Evolutionary conservation across 2,888 invertebrate species (phyloP).

Genomic region (Deroplatys truncata): DNA sequence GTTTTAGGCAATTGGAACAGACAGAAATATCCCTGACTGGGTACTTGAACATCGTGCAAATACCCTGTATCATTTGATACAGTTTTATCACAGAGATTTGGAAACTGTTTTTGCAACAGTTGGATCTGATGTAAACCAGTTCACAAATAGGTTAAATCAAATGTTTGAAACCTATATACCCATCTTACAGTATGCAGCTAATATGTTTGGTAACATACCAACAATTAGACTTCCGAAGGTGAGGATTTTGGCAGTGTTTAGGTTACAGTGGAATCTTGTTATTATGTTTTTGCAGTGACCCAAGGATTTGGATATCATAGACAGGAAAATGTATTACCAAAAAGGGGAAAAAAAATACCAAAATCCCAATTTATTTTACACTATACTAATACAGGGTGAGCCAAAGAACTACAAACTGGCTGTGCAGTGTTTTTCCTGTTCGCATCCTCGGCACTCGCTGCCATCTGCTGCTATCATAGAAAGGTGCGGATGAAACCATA

Average conservation of each 20-base stretch:
- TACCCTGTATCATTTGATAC: slow-evolving; percentile 69
- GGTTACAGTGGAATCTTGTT: neutral
- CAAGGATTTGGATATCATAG: too few relatives aligned
- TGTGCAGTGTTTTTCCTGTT: too few relatives aligned
- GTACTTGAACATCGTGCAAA: slow-evolving; percentile 73
- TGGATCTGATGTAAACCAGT: slow-evolving; percentile 51
- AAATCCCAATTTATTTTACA: too few relatives aligned
- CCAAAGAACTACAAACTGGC: too few relatives aligned
- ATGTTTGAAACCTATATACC: slow-evolving; percentile 88
- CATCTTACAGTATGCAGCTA: slow-evolving; percentile 76
- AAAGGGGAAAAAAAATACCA: too few relatives aligned
- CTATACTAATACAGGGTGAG: too few relatives aligned
- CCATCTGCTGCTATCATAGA: too few relatives aligned
- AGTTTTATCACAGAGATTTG: slow-evolving; percentile 82
- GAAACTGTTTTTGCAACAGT: slow-evolving; percentile 61
- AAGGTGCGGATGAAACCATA: too few relatives aligned
- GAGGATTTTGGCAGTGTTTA: slow-evolving; percentile 26
- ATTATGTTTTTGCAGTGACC: too few relatives aligned
- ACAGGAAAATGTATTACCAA: too few relatives aligned
- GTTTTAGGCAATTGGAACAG: slow-evolving; percentile 79
- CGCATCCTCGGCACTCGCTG: too few relatives aligned
- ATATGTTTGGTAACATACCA: slow-evolving; percentile 78
- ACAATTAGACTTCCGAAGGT: slow-evolving; percentile 79
- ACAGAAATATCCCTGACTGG: slow-evolving; percentile 79
- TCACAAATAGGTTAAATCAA: slow-evolving; percentile 73